Conservation (phyloP, 2,888 invertebrate genomes). For the Palloptera scutellata region DNA sequence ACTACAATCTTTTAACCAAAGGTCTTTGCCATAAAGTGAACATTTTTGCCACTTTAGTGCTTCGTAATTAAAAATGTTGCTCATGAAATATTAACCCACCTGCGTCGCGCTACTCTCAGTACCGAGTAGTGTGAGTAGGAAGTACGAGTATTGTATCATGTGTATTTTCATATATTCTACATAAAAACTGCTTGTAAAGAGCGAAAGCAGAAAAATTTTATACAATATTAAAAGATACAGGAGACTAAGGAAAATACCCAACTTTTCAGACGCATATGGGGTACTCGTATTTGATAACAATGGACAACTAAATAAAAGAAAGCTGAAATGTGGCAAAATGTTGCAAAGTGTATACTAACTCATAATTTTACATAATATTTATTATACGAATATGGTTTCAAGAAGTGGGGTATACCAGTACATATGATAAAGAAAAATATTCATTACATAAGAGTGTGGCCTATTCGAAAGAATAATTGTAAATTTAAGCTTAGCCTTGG, state of each 20-base stretch:
- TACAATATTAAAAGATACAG: background rate
- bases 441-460: too few relatives aligned
- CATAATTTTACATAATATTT: too few relatives aligned
- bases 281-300: background rate
- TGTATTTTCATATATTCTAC: background rate
- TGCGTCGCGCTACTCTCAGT: constrained; percentile 6
- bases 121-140: constrained; percentile 9
- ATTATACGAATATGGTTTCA: too few relatives aligned
- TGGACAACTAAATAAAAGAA: background rate
- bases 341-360: too few relatives aligned
- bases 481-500: too few relatives aligned
- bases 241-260: background rate
- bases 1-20: constrained; percentile 44
- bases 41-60: constrained; percentile 60
- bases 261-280: background rate
- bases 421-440: too few relatives aligned
- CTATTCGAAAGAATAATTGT: too few relatives aligned
- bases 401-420: too few relatives aligned
- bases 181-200: background rate
- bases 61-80: constrained; percentile 63
- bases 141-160: background rate
- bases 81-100: constrained; percentile 52
- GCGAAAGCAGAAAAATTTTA: background rate
- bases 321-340: too few relatives aligned
- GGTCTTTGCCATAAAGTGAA: constrained; percentile 42